These are phyloP conservation scores for Monoplex corrugatus DNA, from an alignment of 2,888 invertebrate genomes.

Conservation along the genomic window DNA sequence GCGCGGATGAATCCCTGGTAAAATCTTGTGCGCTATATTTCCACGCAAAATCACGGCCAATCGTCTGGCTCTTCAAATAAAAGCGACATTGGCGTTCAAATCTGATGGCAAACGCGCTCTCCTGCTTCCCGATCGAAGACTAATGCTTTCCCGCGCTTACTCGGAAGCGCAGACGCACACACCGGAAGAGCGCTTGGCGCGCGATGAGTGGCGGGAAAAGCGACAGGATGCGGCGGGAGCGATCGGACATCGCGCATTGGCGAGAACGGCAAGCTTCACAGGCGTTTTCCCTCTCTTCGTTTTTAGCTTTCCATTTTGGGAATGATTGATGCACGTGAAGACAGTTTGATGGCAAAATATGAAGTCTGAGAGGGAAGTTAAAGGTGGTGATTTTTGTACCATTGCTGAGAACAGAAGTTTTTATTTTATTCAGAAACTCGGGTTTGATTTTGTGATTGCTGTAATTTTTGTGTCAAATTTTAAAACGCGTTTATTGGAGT, in stretches of 20 bases:
- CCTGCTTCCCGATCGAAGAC: conserved; percentile 3
- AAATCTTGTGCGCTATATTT: conserved; percentile 44
- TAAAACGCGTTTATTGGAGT: too few relatives aligned
- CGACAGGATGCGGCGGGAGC: conserved; percentile 38
- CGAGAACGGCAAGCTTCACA: conserved; percentile 20
- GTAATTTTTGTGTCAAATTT: too few relatives aligned
- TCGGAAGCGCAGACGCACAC: conserved; percentile 49
- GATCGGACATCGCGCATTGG: conserved; percentile 51
- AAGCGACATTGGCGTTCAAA: conserved; percentile 14
- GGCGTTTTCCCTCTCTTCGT: neutral
- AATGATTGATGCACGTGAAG: neutral
- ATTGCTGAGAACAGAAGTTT: too few relatives aligned
- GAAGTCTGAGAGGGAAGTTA: neutral
- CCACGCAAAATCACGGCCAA: conserved; percentile 36
- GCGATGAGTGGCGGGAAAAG: conserved; percentile 49
- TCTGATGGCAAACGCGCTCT: conserved; percentile 20
- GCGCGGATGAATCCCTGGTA: conserved; percentile 37
- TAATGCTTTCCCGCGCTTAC: conserved; percentile 50
- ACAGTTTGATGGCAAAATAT: neutral
- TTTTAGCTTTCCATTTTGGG: neutral
- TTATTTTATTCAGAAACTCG: too few relatives aligned
- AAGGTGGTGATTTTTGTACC: too few relatives aligned
- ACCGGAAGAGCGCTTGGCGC: conserved; percentile 47
- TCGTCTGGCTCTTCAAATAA: neutral
- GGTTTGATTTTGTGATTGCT: too few relatives aligned